A percentile compares a stretch with the other conserved stretches of the same genome.
Evolutionary conservation across 2,113 vertebrate species (phyloP).

Genomic region (Petrocephalus zakoni): DNA sequence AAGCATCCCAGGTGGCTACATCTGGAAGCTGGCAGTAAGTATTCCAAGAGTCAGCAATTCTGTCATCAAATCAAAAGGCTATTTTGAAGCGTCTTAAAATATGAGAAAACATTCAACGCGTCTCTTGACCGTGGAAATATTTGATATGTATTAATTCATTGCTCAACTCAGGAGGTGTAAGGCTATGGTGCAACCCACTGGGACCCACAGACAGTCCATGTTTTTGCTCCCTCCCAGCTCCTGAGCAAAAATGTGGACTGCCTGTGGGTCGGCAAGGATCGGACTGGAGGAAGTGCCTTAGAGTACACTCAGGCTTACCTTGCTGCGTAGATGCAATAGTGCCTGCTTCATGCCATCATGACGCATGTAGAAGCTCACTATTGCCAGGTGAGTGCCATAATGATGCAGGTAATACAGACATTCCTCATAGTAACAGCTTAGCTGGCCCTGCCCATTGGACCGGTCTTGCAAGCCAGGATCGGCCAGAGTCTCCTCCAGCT

Average conservation of each 20-base stretch:
- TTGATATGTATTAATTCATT: background rate
- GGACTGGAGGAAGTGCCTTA: too few species aligned
- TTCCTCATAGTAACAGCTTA: conserved; percentile 75
- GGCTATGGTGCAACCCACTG: too few species aligned
- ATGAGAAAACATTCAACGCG: background rate
- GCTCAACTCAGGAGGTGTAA: background rate
- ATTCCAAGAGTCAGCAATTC: background rate
- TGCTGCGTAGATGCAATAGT: conserved; percentile 74
- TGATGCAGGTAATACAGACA: conserved; percentile 84
- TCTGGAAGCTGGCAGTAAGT: background rate
- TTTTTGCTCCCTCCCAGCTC: too few species aligned
- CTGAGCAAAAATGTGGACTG: too few species aligned
- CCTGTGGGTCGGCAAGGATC: background rate
- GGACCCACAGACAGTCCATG: too few species aligned
- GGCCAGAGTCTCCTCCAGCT: conserved; percentile 74
- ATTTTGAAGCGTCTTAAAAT: too few species aligned
- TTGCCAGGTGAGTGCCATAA: conserved; percentile 82
- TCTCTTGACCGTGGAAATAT: background rate
- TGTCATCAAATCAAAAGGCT: background rate
- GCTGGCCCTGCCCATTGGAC: conserved; percentile 64
- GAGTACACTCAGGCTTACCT: conserved; percentile 59
- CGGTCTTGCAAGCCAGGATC: conserved; percentile 63
- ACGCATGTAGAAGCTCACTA: conserved; percentile 85
- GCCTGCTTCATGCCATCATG: conserved; percentile 82
- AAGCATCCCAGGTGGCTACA: background rate